These are phyloP conservation scores for Artemia franciscana DNA, from an alignment of 1,140 invertebrate genomes.

Conservation along the genomic window DNA sequence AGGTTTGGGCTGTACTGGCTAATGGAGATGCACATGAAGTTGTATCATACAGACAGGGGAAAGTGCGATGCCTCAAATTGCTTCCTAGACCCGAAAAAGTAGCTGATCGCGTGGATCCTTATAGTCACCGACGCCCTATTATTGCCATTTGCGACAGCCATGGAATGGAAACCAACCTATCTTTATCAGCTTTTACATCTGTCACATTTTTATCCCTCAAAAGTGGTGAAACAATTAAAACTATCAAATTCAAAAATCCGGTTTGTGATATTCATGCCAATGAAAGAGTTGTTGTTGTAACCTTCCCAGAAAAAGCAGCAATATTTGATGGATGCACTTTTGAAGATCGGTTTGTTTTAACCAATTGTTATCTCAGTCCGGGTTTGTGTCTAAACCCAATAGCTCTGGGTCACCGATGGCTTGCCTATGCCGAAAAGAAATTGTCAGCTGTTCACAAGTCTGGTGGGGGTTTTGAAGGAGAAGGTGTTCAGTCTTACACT, in stretches of 20 bases:
- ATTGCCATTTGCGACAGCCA: slow-evolving; percentile 60
- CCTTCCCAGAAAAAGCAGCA: slow-evolving; percentile 67
- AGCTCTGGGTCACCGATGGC: slow-evolving; percentile 43
- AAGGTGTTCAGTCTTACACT: slow-evolving; percentile 65
- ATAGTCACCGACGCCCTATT: slow-evolving; percentile 49
- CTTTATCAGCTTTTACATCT: slow-evolving; percentile 56
- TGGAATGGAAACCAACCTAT: slow-evolving; percentile 22
- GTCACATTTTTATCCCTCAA: slow-evolving; percentile 72
- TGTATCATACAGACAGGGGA: slow-evolving; percentile 65
- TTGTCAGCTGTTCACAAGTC: slow-evolving; percentile 54
- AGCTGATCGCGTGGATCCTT: slow-evolving; percentile 27
- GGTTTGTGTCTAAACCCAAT: slow-evolving; percentile 68
- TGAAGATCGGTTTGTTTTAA: slow-evolving; percentile 60
- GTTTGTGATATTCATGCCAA: slow-evolving; percentile 68
- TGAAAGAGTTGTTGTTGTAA: slow-evolving; percentile 51
- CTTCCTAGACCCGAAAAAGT: slow-evolving; percentile 46
- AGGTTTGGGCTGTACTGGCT: slow-evolving; percentile 47
- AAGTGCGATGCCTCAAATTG: slow-evolving; percentile 52
- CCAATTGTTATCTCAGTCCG: slow-evolving; percentile 67
- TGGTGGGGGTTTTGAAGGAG: slow-evolving; percentile 45
- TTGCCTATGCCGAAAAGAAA: slow-evolving; percentile 59
- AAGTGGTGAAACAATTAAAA: slow-evolving; percentile 68
- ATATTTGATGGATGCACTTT: slow-evolving; percentile 71
- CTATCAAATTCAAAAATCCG: slow-evolving; percentile 73
- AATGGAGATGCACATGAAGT: slow-evolving; percentile 77